phyloP scores from a whole-genome alignment of 2,888 invertebrate genomes.

The Eupelmus urozonus region DNA sequence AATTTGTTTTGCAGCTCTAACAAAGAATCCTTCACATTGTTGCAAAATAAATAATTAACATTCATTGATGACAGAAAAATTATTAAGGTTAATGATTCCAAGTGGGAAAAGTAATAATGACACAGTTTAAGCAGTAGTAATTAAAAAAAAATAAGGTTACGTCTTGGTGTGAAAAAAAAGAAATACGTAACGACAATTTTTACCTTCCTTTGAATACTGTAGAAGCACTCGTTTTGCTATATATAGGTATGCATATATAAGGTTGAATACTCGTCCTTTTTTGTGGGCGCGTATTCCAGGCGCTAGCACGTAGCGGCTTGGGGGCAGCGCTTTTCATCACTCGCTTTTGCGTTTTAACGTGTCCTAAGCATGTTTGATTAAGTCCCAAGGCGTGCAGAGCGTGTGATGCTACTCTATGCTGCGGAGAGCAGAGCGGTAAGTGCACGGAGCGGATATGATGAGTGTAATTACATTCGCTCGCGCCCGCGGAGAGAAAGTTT shows the following conservation, averaged over 20 bases:
- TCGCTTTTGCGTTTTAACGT: constrained; percentile 38
- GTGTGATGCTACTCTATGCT: constrained; percentile 20
- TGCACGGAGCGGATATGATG: constrained; percentile 48
- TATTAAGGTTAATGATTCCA: constrained; percentile 41
- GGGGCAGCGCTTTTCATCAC: constrained; percentile 28
- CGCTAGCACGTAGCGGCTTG: too few species aligned
- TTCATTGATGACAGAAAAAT: neutral
- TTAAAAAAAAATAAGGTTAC: constrained; percentile 35
- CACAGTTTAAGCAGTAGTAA: constrained; percentile 1
- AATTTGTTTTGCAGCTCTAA: neutral
- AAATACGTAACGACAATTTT: neutral
- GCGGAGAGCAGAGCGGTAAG: constrained; percentile 12
- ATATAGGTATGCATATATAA: too few species aligned
- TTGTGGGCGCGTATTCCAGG: too few species aligned
- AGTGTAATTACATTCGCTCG: constrained; percentile 53
- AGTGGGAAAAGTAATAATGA: neutral
- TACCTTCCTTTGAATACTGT: too few species aligned
- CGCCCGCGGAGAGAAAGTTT: constrained; percentile 50
- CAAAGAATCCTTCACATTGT: too few species aligned
- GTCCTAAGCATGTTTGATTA: constrained; percentile 47
- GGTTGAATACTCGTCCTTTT: too few species aligned
- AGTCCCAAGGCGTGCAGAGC: constrained; percentile 17
- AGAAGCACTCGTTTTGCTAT: too few species aligned
- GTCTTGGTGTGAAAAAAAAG: neutral
- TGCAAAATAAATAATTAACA: constrained; percentile 14